Evolutionary conservation across 2,888 invertebrate genomes (phyloP).

Genomic region (Aspidiotus destructor): DNA sequence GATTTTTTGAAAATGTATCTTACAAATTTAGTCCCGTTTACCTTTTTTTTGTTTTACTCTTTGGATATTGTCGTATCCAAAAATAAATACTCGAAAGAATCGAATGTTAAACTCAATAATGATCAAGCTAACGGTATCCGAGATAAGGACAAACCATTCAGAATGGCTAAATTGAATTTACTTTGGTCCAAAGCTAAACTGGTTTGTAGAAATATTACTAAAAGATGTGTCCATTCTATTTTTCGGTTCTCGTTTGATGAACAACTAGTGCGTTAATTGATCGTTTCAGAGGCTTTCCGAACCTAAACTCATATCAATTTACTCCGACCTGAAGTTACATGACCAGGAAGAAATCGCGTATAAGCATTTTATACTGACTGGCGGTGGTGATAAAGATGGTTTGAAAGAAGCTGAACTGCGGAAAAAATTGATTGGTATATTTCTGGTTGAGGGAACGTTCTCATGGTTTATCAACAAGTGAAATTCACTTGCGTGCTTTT

Average conservation of each 20-base stretch:
- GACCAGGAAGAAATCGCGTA: slow-evolving; percentile 82
- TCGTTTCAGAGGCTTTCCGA: slow-evolving; percentile 64
- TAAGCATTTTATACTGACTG: slow-evolving; percentile 67
- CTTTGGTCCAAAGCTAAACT: slow-evolving; percentile 84
- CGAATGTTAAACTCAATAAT: slow-evolving; percentile 22
- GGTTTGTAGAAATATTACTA: slow-evolving; percentile 47
- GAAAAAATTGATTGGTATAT: slow-evolving; percentile 59
- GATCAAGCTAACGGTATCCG: slow-evolving; percentile 51
- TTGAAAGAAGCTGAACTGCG: slow-evolving; percentile 69
- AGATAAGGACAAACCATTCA: slow-evolving; percentile 69
- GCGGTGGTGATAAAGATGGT: slow-evolving; percentile 79
- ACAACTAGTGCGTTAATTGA: not conserved
- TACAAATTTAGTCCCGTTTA: no score
- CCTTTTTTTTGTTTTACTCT: not conserved
- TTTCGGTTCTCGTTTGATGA: not conserved
- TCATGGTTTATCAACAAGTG: not conserved
- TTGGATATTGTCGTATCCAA: not conserved
- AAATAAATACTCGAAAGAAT: slow-evolving; percentile 29
- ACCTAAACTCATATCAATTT: slow-evolving; percentile 72
- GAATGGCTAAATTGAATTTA: slow-evolving; percentile 81
- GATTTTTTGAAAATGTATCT: no score
- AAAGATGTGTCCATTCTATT: not conserved
- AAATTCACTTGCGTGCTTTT: not conserved
- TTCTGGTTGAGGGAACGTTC: not conserved
- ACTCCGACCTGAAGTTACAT: slow-evolving; percentile 79